Conservation (phyloP, 1,140 invertebrate genomes). For the Hydropsyche tenuis region DNA sequence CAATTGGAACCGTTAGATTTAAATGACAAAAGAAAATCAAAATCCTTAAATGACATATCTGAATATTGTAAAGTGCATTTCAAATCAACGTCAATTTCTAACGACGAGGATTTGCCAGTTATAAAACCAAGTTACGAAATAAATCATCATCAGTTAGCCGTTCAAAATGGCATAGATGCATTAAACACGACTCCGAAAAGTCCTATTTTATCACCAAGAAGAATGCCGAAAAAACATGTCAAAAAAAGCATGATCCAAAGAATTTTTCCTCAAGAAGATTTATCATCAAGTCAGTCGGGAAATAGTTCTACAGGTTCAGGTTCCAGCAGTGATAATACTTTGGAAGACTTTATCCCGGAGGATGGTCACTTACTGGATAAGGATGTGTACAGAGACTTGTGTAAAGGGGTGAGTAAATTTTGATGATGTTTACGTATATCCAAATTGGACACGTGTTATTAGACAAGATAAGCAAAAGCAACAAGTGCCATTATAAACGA, state of each 20-base stretch:
- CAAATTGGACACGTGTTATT: conserved; percentile 6
- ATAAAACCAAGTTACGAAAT: background rate
- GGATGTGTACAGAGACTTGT: conserved; percentile 57
- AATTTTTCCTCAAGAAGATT: conserved; percentile 11
- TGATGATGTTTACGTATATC: background rate
- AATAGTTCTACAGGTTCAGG: conserved; percentile 53
- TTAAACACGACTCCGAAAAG: conserved; percentile 21
- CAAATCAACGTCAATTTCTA: background rate
- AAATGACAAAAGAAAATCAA: conserved; percentile 57
- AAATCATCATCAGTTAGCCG: conserved; percentile 15
- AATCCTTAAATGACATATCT: conserved; percentile 60
- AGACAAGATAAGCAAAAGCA: conserved; percentile 21
- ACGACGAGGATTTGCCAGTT: background rate
- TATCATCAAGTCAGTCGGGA: conserved; percentile 41
- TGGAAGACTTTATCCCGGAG: conserved; percentile 56
- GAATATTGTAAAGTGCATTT: conserved; percentile 55
- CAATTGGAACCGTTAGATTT: conserved; percentile 3
- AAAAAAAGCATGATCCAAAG: conserved; percentile 23
- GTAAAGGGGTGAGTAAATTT: conserved; percentile 57
- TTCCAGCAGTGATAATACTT: conserved; percentile 53
- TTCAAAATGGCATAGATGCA: conserved; percentile 15
- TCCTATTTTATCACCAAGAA: conserved; percentile 19
- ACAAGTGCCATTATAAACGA: conserved; percentile 10
- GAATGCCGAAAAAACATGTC: conserved; percentile 27
- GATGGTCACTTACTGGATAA: conserved; percentile 57